Evolutionary conservation across 2,797 vertebrate species (phyloP), one percentile per base, ranked within the genome.

Genomic region (Xiphophorus birchmanni): DNA sequence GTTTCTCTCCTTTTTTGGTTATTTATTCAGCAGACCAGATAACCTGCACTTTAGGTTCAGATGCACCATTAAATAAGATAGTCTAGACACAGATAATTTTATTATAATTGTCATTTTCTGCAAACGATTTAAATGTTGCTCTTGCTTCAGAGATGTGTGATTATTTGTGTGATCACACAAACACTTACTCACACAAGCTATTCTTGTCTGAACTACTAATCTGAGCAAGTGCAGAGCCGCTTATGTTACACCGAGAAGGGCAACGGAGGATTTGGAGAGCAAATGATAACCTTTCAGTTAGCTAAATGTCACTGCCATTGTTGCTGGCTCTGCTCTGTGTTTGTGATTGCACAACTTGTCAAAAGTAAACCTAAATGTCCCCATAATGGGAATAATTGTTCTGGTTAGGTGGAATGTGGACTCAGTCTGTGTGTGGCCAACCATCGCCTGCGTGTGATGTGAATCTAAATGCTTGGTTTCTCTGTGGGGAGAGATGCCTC

Each of bases 381-480:
- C 82, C 85, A 84, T 90, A 83, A 86, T 90, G 80, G 85, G 87
- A 90, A 86, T 93, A 91, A 92, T 93, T 89, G 89, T 90, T 83
- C 81, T 85, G 88, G 86, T 88, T 80, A 74, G 84, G 73, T 45
- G 90, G 86, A 84, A 86, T 87, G 87, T 78, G 80, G 73, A 65
- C 75, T 80, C 47, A 72, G 85, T 83, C 86, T 92, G 93, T 92
- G 94, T 94, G 94, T 93, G 94, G 94, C 86, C 91, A 47, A 45
- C 58, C 84, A 65, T 84, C 40, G 85, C 54, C 76, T 67, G 84
- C 69, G 79, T 86, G 85, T 75, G 83, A 74, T 79, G 86, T 73
- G 86, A 75, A 82, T 90, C 76, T 79, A 82, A 93, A 91, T 75
- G 89, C 90, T 88, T 0, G 12, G 80, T 81, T 87, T 82, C 86